Evolutionary conservation across 1,140 invertebrate species (phyloP).

Genomic region (Drosophila obscura): DNA sequence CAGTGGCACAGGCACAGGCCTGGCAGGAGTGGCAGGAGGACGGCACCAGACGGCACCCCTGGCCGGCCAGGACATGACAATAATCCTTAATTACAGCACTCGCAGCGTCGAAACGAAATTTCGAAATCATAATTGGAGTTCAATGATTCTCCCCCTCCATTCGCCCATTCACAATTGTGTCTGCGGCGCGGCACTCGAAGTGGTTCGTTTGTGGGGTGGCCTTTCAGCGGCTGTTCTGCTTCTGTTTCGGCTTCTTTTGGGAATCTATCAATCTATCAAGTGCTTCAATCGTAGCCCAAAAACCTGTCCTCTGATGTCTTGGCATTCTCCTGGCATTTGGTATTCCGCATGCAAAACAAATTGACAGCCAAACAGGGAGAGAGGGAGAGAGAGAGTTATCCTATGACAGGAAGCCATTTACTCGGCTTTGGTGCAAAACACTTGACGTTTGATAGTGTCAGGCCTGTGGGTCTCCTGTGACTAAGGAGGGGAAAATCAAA

Average conservation of each 20-base stretch:
- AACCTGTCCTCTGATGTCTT: slow-evolving; percentile 5
- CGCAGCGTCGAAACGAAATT: slow-evolving; percentile 6
- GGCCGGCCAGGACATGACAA: slow-evolving; percentile 41
- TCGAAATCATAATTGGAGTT: slow-evolving; percentile 39
- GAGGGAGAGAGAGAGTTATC: background rate
- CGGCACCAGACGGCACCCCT: slow-evolving; percentile 1
- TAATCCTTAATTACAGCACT: slow-evolving; percentile 58
- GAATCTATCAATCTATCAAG: slow-evolving; percentile 5
- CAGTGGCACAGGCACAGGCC: too few relatives aligned
- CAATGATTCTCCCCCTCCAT: slow-evolving; percentile 7
- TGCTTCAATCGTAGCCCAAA: background rate
- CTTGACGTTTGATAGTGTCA: slow-evolving; percentile 36
- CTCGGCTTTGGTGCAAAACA: slow-evolving; percentile 23
- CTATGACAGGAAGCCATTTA: slow-evolving; percentile 43
- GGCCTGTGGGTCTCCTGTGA: slow-evolving; percentile 48
- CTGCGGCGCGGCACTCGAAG: too few relatives aligned
- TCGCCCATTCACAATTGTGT: background rate
- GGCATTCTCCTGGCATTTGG: slow-evolving; percentile 5
- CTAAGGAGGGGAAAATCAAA: background rate
- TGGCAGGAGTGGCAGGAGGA: background rate
- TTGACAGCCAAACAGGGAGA: slow-evolving; percentile 39
- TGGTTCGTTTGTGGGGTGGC: background rate
- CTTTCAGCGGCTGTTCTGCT: slow-evolving; percentile 1
- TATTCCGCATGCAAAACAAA: slow-evolving; percentile 54
- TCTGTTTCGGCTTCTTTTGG: background rate